phyloP scores from a whole-genome alignment of 1,140 invertebrate species.

The Lutraria rhynchaena region DNA sequence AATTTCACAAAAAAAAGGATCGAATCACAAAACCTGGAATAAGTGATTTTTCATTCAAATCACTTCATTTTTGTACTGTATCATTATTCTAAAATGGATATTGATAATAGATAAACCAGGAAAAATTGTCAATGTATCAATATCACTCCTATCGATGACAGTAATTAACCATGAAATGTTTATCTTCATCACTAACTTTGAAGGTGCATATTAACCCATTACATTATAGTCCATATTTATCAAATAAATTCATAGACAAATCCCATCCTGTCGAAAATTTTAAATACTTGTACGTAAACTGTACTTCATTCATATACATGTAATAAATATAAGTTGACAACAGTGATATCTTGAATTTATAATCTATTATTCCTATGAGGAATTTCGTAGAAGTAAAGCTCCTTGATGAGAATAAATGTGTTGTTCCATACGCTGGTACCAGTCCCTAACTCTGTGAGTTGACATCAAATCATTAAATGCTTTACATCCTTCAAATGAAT shows the following conservation, averaged over 20 bases:
- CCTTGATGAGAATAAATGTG: conserved; percentile 77
- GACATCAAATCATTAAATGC: conserved; percentile 92
- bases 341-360: not conserved
- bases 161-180: too few relatives aligned
- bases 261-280: not conserved
- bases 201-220: too few relatives aligned
- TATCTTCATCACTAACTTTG: too few relatives aligned
- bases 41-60: too few relatives aligned
- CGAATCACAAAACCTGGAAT: too few relatives aligned
- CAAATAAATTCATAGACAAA: not conserved
- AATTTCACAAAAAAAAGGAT: too few relatives aligned
- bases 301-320: not conserved
- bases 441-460: conserved; percentile 88
- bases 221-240: too few relatives aligned
- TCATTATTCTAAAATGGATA: too few relatives aligned
- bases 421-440: conserved; percentile 83
- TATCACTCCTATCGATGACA: too few relatives aligned
- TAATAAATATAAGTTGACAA: not conserved
- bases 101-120: too few relatives aligned
- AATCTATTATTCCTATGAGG: conserved; percentile 15
- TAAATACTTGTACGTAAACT: not conserved
- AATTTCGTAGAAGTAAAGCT: conserved; percentile 26
- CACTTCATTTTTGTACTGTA: too few relatives aligned
- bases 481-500: conserved; percentile 96
- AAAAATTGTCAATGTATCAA: too few relatives aligned